Base-by-base conservation (phyloP, 2,113 vertebrate species). In the Chlorodrepanis virens region DNA sequence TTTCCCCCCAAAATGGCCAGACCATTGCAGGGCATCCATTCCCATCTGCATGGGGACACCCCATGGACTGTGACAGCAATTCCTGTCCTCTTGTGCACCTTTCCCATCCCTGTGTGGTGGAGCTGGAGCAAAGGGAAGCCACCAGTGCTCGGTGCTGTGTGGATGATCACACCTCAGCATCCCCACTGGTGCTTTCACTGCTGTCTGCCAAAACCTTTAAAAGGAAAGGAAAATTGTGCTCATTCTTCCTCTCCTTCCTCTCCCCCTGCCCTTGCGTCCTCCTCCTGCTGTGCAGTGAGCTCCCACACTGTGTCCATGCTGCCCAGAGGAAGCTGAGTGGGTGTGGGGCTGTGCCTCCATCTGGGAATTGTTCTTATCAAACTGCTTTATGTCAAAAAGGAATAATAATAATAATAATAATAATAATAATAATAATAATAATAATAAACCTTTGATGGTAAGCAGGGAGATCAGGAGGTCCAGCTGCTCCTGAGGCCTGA, bases 211-310 rank as follows among this genome's bases (percentile, higher is more conserved):
- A 83, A 90, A 29, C 71, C 29, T 95, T 77, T 60, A 21, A 95
- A 94, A 87, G 54, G 71, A 92, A 93, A 93, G 90, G 95, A 95
- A 95, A 93, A 82, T 15, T 31, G 33, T 67, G 72, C 12, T 93
- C 65, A 29, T 87, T 95, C 76, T 93, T 91, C 92, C 74, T 94
- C 88, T 92, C 39, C 40, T 89, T 84, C 95, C 82, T 92, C 61
- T 92, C 76, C 12, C 24, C 74, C 45, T 72, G 67, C 75, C 76
- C 85, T 65, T 3, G 25, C 75, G 91, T 91, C 88, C 91, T 39
- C 28, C 83, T 83, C 89, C 85, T 3, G 8, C 71, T 1, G 10
- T 20, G 52, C 6, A 1, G 11, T 7, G 71, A 87, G 70, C 44
- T 76, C 78, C 54, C 4, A 56, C 2, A 1, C 84, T 17, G 79